These are phyloP conservation scores for Pimephales promelas DNA, from an alignment of 2,113 vertebrate genomes.

Conservation along the genomic window DNA sequence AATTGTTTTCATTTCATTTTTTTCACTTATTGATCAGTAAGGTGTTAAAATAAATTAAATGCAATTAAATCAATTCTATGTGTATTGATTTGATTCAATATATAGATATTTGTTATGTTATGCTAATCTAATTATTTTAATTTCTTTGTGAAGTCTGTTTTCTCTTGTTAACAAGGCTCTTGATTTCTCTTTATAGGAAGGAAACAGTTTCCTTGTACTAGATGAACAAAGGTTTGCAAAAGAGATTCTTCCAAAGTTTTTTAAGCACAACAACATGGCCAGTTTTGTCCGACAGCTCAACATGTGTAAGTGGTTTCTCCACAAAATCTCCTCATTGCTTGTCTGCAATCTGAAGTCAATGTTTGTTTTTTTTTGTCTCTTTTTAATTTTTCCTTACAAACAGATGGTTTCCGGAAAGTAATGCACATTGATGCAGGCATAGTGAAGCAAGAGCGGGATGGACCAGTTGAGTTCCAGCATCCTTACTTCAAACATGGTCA, in stretches of 20 bases:
- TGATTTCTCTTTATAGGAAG: constrained; percentile 79
- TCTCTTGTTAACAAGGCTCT: not conserved
- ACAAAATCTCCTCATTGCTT: not conserved
- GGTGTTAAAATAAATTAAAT: too few species aligned
- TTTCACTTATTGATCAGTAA: not conserved
- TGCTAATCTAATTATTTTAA: too few species aligned
- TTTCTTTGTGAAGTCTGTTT: not conserved
- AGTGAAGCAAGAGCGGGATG: constrained; percentile 90
- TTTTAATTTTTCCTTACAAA: not conserved
- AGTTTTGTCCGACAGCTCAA: constrained; percentile 97
- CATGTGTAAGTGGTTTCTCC: constrained; percentile 86
- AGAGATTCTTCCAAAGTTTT: constrained; percentile 97
- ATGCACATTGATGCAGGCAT: constrained; percentile 91
- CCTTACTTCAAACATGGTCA: constrained; percentile 92
- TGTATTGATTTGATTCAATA: too few species aligned
- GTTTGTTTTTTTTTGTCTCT: not conserved
- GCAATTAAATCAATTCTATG: too few species aligned
- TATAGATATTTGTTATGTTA: too few species aligned
- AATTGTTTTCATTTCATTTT: not conserved
- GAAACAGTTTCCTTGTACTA: constrained; percentile 93
- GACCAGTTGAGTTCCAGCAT: constrained; percentile 95
- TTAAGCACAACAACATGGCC: constrained; percentile 99
- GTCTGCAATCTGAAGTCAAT: not conserved
- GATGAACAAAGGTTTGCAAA: constrained; percentile 95
- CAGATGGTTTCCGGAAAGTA: constrained; percentile 97